Evolutionary conservation across 2,888 invertebrate species (phyloP).

Genomic region (Steinernema scapterisci): DNA sequence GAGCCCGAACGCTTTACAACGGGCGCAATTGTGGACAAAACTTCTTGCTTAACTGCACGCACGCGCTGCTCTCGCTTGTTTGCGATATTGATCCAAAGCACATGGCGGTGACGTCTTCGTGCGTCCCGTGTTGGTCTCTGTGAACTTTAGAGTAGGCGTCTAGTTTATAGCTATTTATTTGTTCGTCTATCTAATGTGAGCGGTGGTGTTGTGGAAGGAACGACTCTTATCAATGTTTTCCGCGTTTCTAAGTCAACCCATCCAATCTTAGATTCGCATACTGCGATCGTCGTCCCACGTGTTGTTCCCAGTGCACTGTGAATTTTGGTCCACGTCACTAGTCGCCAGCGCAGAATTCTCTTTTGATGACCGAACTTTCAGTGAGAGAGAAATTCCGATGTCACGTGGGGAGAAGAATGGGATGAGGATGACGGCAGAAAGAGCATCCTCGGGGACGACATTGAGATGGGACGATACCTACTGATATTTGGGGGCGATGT

Average conservation of each 20-base stretch:
- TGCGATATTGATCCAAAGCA: constrained; percentile 4
- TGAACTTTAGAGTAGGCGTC: constrained; percentile 14
- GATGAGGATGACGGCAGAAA: background rate
- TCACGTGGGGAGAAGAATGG: constrained; percentile 1
- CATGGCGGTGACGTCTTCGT: constrained; percentile 4
- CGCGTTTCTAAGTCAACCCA: too few species aligned
- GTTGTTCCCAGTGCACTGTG: too few species aligned
- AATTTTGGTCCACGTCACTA: background rate
- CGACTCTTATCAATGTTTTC: too few species aligned
- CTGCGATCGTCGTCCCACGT: too few species aligned
- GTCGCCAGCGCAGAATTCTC: background rate
- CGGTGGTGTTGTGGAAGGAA: too few species aligned
- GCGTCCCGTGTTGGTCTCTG: constrained; percentile 6
- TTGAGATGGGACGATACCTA: background rate
- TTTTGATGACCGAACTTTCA: background rate
- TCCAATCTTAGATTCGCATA: too few species aligned
- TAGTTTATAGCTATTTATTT: constrained; percentile 18
- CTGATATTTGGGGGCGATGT: background rate
- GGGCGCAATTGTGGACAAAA: background rate
- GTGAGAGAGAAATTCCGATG: background rate
- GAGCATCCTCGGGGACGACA: too few species aligned
- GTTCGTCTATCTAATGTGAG: background rate
- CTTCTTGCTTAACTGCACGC: background rate
- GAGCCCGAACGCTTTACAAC: background rate
- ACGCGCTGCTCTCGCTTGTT: background rate